Percentiles rank a stretch among this genome's conserved stretches.
These are phyloP conservation scores for Phylloscopus whistleri DNA, from an alignment of 2,113 vertebrate genomes.

Conservation along the genomic window DNA sequence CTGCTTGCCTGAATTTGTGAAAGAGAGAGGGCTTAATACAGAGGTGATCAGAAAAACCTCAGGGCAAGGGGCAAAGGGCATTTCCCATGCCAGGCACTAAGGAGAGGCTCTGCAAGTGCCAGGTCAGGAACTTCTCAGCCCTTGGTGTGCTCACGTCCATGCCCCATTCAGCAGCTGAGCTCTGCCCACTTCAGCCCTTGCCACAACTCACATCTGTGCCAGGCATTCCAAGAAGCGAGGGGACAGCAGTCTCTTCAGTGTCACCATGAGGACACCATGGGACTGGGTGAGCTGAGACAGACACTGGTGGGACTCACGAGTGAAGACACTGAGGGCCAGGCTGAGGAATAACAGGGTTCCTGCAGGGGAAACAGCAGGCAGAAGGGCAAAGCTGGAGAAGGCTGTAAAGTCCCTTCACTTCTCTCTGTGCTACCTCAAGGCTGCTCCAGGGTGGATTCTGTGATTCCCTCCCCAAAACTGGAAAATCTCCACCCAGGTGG, in stretches of 20 bases:
- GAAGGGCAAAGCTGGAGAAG: not conserved
- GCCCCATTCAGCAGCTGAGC: not conserved
- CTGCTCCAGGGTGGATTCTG: not conserved
- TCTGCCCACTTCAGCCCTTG: not conserved
- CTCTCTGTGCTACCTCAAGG: not conserved
- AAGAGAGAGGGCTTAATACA: not conserved
- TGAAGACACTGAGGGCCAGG: conserved; percentile 64
- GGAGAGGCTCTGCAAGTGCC: not conserved
- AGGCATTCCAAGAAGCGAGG: conserved; percentile 68
- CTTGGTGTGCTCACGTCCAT: not conserved
- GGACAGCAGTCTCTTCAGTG: conserved; percentile 68
- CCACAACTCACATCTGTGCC: conserved; percentile 70
- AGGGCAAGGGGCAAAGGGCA: not conserved
- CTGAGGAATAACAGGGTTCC: conserved; percentile 72
- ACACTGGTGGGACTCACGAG: conserved; percentile 63
- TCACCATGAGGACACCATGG: conserved; percentile 57
- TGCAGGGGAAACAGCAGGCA: conserved; percentile 9
- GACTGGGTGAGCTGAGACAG: conserved; percentile 65
- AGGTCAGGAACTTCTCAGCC: not conserved
- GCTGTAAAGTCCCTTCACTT: not conserved
- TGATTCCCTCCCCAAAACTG: not conserved
- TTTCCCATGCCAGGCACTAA: not conserved
- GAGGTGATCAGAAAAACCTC: not conserved
- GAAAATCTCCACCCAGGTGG: not conserved
- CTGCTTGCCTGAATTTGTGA: conserved; percentile 46